Base-by-base conservation (phyloP, 1,140 invertebrate species). In the Microplitis mediator region DNA sequence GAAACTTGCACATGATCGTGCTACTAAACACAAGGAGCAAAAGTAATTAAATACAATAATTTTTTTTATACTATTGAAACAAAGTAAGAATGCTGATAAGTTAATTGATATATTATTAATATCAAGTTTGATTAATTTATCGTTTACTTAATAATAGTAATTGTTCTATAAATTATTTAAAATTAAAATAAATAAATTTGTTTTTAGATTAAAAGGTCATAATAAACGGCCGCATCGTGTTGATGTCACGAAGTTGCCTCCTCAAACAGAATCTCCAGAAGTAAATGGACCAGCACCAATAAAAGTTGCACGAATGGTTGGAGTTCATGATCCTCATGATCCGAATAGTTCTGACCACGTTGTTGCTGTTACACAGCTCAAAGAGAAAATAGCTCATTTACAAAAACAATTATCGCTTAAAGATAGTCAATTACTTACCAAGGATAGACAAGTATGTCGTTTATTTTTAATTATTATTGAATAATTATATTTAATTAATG, bases 291-390 rank as follows among this genome's bases (percentile, higher is more conserved):
- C 87, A 34, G 86, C 81, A 66, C 85, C 82, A 39, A 82, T 80
- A 16, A 88, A 92, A 87, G 84, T 85, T 75, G 84, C 86, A 13
- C 76, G 88, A 72, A 87, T 87, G 80, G 84, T 74, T 3, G 82
- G 82, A 2, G 79, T 81, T 1, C 85, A 86, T 58, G 84, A 87
- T 75, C 79, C 82, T 3, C 85, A 86, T 34, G 95, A 97, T 86
- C 93, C 94, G 0, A 95, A 94, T 78, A 95, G 93, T 81, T 95
- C 95, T 0, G 97, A 98, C 85, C 95, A 98, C 82, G 93, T 98
- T 31, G 95, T 97, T 8, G 95, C 95, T 0, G 95, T 98, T 83
- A 97, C 96, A 13, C 95, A 97, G 83, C 89, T 99, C 0, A 95
- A 95, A 81, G 97, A 98, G 85, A 94, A 97, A 80, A 97, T 98